Percentiles rank a stretch among this genome's conserved stretches.
Evolutionary conservation across 2,888 invertebrate genomes (phyloP).

Genomic region (Stictocephala bisonia): DNA sequence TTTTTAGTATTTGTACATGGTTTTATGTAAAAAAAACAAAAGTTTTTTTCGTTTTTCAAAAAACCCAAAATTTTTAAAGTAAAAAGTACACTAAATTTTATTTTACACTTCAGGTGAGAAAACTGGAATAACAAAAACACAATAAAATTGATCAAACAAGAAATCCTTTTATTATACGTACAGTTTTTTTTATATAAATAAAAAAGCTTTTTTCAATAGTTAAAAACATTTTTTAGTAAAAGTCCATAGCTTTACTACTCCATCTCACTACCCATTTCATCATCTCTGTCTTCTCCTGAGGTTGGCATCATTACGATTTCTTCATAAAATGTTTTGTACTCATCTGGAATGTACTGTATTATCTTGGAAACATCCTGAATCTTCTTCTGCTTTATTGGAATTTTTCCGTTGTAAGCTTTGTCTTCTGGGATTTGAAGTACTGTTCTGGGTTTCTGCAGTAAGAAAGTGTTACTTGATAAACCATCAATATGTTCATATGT

Average conservation of each 20-base stretch:
- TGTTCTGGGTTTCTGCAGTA: neutral
- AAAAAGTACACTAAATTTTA: too few species aligned
- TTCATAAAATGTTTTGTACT: constrained; percentile 1
- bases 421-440: neutral
- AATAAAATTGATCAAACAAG: too few species aligned
- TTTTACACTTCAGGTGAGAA: too few species aligned
- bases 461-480: neutral
- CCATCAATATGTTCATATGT: neutral
- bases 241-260: neutral
- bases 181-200: too few species aligned
- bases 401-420: neutral
- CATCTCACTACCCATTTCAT: neutral
- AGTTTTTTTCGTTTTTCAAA: too few species aligned
- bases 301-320: neutral
- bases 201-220: too few species aligned
- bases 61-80: too few species aligned
- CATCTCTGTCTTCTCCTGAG: neutral
- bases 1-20: too few species aligned
- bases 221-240: too few species aligned
- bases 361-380: constrained; percentile 7
- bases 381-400: neutral
- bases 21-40: too few species aligned
- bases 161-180: too few species aligned
- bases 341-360: constrained; percentile 22
- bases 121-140: too few species aligned